Percentiles rank a stretch among this genome's conserved stretches.
phyloP scores from a whole-genome alignment of 2,797 vertebrate species.

The Pseudotriccus pelzelni region DNA sequence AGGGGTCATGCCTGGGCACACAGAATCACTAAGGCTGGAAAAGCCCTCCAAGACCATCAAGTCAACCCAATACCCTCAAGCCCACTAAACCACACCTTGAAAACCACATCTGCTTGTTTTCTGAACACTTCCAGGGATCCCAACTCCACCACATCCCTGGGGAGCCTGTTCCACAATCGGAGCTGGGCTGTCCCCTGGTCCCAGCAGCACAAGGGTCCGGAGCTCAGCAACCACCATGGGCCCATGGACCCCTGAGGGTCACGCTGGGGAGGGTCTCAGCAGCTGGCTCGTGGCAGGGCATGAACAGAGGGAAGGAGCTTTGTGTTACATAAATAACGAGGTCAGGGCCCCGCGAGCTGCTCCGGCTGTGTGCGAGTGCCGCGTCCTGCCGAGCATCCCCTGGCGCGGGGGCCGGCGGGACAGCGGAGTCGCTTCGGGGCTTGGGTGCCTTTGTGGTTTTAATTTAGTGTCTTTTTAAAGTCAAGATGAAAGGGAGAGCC shows the following conservation, averaged over 20 bases:
- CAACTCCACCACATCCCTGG: neutral
- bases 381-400: neutral
- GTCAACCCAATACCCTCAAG: neutral
- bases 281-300: neutral
- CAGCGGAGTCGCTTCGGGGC: neutral
- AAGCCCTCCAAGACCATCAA: neutral
- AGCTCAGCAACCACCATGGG: fast-evolving
- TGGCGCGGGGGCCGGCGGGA: neutral
- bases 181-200: neutral
- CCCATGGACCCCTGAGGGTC: neutral
- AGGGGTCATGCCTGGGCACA: fast-evolving
- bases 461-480: slow-evolving; percentile 13
- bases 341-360: neutral
- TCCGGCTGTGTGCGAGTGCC: neutral
- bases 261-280: neutral
- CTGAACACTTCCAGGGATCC: neutral
- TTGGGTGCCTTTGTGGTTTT: neutral
- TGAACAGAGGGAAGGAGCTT: neutral
- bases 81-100: neutral
- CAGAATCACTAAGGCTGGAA: neutral
- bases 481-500: neutral
- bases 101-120: neutral
- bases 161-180: neutral
- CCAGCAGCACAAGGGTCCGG: fast-evolving
- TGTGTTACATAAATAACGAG: neutral